Conservation (phyloP, 1,140 invertebrate genomes). For the Gryon sp. region DNA sequence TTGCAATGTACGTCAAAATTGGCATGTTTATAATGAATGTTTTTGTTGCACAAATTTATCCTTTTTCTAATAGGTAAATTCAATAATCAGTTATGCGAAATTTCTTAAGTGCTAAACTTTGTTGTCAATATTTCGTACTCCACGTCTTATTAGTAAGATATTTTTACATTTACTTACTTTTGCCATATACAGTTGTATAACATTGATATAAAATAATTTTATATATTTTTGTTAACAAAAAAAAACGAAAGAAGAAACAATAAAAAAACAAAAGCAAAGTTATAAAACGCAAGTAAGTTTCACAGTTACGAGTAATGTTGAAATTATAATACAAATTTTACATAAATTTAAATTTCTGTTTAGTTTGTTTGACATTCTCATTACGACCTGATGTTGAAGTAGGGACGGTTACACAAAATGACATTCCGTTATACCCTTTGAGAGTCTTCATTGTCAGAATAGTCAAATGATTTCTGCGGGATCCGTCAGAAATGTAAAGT, state of each 20-base stretch:
- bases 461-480: slow-evolving; percentile 60
- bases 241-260: not conserved
- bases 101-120: slow-evolving; percentile 40
- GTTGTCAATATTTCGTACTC: slow-evolving; percentile 41
- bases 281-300: not conserved
- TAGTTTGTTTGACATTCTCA: slow-evolving; percentile 59
- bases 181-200: slow-evolving; percentile 1
- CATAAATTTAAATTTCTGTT: slow-evolving; percentile 49
- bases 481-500: slow-evolving; percentile 54
- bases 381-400: slow-evolving; percentile 50
- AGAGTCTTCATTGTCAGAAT: slow-evolving; percentile 61
- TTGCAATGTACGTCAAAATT: not conserved
- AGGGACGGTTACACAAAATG: slow-evolving; percentile 52
- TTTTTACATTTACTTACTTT: slow-evolving; percentile 33
- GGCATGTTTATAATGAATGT: not conserved
- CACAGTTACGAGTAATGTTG: slow-evolving; percentile 15
- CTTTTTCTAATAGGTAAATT: slow-evolving; percentile 35
- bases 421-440: slow-evolving; percentile 58
- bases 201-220: not conserved
- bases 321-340: slow-evolving; percentile 41
- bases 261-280: not conserved
- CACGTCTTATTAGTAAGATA: slow-evolving; percentile 20
- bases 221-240: no score
- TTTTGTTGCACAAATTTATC: slow-evolving; percentile 13
- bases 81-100: slow-evolving; percentile 49